These are phyloP conservation scores for Alviniconcha strummeri DNA, from an alignment of 2,888 invertebrate genomes.

Conservation along the genomic window DNA sequence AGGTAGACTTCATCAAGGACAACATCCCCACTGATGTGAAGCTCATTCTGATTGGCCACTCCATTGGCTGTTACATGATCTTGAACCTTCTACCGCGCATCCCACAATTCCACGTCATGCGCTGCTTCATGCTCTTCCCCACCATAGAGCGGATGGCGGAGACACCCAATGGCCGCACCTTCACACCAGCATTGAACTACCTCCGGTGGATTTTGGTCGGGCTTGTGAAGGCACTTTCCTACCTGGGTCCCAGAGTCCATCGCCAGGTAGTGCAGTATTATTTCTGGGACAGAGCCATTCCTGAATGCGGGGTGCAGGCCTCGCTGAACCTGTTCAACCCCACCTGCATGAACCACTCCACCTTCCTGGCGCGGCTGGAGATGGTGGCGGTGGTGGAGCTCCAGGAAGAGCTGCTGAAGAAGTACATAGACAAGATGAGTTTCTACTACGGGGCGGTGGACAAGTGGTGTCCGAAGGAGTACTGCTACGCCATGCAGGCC, in stretches of 20 bases:
- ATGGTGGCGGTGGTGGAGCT: slow-evolving; percentile 83
- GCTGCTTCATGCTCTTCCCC: slow-evolving; percentile 85
- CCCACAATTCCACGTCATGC: slow-evolving; percentile 62
- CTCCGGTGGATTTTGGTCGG: slow-evolving; percentile 68
- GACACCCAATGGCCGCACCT: slow-evolving; percentile 84
- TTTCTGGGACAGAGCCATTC: slow-evolving; percentile 56
- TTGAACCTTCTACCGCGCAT: slow-evolving; percentile 81
- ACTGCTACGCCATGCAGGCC: slow-evolving; percentile 81
- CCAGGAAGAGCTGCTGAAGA: slow-evolving; percentile 79
- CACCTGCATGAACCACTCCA: slow-evolving; percentile 58
- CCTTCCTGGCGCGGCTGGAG: slow-evolving; percentile 77
- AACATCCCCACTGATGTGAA: slow-evolving; percentile 81
- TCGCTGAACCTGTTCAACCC: slow-evolving; percentile 68
- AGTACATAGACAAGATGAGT: slow-evolving; percentile 80
- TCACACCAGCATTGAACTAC: slow-evolving; percentile 78
- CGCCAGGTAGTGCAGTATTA: slow-evolving; percentile 63
- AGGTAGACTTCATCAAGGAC: slow-evolving; percentile 84
- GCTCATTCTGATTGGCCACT: slow-evolving; percentile 90
- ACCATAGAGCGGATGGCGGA: slow-evolving; percentile 88
- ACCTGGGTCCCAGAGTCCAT: slow-evolving; percentile 52
- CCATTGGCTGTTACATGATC: slow-evolving; percentile 90
- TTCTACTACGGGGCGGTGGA: slow-evolving; percentile 88
- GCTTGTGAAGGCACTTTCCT: slow-evolving; percentile 61
- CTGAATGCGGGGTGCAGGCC: slow-evolving; percentile 65
- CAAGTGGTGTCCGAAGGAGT: slow-evolving; percentile 87